Evolutionary conservation across 2,888 invertebrate species (phyloP), one percentile per base, ranked within the genome.

Genomic region (Macaria notata): DNA sequence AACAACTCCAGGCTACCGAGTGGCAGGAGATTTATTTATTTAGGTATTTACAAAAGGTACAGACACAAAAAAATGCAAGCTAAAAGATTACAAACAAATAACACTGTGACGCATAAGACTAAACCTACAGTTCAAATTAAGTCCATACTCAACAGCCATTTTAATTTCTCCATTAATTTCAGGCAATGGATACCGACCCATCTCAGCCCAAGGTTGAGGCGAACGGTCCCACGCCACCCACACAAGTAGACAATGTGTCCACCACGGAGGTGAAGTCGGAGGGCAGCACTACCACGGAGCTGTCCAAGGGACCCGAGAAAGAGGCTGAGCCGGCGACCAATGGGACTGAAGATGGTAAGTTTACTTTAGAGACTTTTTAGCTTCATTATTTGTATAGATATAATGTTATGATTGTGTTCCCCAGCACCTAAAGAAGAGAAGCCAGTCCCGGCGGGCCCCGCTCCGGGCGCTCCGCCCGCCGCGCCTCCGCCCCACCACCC

Each of bases 191-290:
- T 1, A 83, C 83, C 58, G 87, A 88, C 3, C 79, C 75, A 41
- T 70, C 62, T 5, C 72, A 72, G 6, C 71, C 81, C 1, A 89
- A 90, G 61, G 43, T 70, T 0, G 90, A 88, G 54, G 62, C 76
- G 4, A 87, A 85, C 46, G 90, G 89, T 0, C 87, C 88, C 0
- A 86, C 86, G 58, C 80, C 88, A 0, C 90, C 90, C 0, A 90
- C 90, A 0, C 90, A 89, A 54, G 90, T 90, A 31, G 90, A 89
- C 70, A 88, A 88, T 46, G 87, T 90, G 3, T 88, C 90, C 30
- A 90, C 90, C 0, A 86, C 84, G 0, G 90, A 91, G 3, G 83
- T 82, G 3, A 84, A 84, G 60, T 72, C 79, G 0, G 86, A 87
- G 5, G 76, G 78, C 0, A 73, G 69, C 36, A 64, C 76, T 36